These are phyloP conservation scores for Clytia hemisphaerica DNA, from an alignment of 30 jellyfish, hydroid and myxozoan genomes.

Conservation along the genomic window DNA sequence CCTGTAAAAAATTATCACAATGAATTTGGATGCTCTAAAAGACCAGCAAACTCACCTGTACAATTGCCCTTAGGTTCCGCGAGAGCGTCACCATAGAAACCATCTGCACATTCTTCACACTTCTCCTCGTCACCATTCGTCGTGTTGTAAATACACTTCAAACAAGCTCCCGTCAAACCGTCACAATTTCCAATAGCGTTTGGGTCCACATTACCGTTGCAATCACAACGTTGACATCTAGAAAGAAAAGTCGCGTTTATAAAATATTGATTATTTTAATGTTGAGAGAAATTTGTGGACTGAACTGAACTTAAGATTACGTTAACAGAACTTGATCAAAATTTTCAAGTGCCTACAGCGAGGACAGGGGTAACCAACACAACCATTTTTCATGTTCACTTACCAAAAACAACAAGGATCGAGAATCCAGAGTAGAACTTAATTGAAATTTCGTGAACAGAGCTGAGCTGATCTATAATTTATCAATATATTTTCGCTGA, in stretches of 20 bases:
- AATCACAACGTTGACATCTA: slow-evolving; percentile 81
- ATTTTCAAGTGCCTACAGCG: too few species aligned
- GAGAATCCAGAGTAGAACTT: too few species aligned
- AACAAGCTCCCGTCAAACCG: slow-evolving; percentile 74
- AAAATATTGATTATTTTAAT: background rate
- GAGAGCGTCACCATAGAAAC: slow-evolving; percentile 94
- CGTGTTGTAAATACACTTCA: slow-evolving; percentile 79
- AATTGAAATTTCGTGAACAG: too few species aligned
- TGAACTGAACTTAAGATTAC: too few species aligned
- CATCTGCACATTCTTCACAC: slow-evolving; percentile 82
- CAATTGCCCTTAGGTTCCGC: slow-evolving; percentile 93
- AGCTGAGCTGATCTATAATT: too few species aligned
- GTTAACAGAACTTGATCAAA: too few species aligned
- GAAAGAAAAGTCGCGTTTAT: background rate
- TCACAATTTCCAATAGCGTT: slow-evolving; percentile 86
- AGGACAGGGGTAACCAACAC: too few species aligned
- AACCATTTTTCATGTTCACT: too few species aligned
- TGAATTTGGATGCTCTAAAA: background rate
- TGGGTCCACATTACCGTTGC: slow-evolving; percentile 78
- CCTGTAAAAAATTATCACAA: background rate
- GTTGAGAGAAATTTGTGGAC: background rate
- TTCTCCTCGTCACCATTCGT: slow-evolving; percentile 75
- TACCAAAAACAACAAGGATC: too few species aligned
- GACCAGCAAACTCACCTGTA: slow-evolving; percentile 49
- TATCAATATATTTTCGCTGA: too few species aligned